Conservation (phyloP, 2,113 vertebrate genomes). For the Pollimyrus isidori region DNA sequence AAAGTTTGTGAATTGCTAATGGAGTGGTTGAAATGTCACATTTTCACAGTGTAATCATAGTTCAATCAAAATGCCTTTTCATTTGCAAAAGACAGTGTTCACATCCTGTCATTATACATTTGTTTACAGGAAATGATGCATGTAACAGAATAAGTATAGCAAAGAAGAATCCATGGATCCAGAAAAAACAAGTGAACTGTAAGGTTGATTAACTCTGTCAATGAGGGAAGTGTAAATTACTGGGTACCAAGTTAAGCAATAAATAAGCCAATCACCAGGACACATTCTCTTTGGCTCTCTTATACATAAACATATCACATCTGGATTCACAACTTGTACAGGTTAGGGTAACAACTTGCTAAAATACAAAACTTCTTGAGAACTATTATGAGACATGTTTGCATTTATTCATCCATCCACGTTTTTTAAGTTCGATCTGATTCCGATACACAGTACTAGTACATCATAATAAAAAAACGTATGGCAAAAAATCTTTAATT, state of each 20-base stretch:
- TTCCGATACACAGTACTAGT: too few relatives aligned
- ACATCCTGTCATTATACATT: background rate
- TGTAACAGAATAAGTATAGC: background rate
- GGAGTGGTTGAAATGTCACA: background rate
- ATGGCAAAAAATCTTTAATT: too few relatives aligned
- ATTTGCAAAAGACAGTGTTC: background rate
- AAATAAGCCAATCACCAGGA: background rate
- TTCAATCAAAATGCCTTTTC: background rate
- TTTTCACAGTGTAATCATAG: background rate
- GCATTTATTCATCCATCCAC: background rate
- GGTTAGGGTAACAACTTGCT: background rate
- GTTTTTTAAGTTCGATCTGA: too few relatives aligned
- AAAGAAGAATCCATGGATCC: background rate
- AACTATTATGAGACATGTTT: background rate
- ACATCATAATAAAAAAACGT: too few relatives aligned
- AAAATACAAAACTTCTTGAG: background rate
- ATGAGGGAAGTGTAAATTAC: background rate
- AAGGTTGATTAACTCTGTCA: slow-evolving; percentile 5
- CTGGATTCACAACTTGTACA: background rate
- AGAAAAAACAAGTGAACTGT: background rate
- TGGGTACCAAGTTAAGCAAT: background rate
- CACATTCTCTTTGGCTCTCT: background rate
- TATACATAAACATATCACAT: background rate
- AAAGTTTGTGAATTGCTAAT: background rate
- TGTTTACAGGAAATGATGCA: slow-evolving; percentile 1